Percentiles rank a stretch among this genome's conserved stretches.
phyloP scores from a whole-genome alignment of 2,113 vertebrate species.

The Lasiurus cinereus region DNA sequence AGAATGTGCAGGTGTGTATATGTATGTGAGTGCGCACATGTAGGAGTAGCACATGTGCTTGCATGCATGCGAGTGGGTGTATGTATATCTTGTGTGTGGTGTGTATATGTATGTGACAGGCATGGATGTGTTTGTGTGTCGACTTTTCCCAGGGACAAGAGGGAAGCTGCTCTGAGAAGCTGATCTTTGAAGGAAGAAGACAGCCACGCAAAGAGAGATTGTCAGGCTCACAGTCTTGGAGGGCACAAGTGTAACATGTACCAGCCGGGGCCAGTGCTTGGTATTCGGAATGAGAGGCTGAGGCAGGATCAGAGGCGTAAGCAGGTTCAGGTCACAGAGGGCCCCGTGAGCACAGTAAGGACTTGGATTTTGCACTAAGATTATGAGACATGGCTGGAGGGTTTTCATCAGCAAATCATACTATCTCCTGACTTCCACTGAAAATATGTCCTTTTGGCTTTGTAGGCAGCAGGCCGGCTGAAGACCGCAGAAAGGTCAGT shows the following conservation, averaged over 20 bases:
- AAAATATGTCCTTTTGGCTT: neutral
- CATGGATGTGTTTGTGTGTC: neutral
- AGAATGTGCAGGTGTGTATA: too few relatives aligned
- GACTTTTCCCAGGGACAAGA: neutral
- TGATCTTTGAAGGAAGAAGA: neutral
- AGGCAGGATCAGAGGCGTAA: neutral
- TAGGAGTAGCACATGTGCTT: too few relatives aligned
- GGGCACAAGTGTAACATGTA: neutral
- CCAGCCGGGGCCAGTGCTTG: neutral
- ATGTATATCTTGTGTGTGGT: neutral
- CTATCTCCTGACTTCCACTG: neutral
- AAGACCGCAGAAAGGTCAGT: neutral
- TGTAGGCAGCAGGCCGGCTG: neutral
- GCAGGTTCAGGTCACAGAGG: too few relatives aligned
- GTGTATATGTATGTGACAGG: neutral
- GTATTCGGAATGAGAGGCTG: neutral
- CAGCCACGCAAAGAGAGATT: neutral
- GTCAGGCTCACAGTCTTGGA: neutral
- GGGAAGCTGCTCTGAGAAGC: neutral
- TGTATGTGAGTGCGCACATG: neutral
- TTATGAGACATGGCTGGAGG: neutral
- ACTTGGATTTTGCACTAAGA: neutral
- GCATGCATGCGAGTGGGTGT: neutral
- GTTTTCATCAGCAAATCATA: neutral
- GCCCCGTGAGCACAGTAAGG: accelerated